Percentiles rank a stretch among this genome's conserved stretches.
Evolutionary conservation across 2,888 invertebrate genomes (phyloP).

Genomic region (Sabatieria punctata): DNA sequence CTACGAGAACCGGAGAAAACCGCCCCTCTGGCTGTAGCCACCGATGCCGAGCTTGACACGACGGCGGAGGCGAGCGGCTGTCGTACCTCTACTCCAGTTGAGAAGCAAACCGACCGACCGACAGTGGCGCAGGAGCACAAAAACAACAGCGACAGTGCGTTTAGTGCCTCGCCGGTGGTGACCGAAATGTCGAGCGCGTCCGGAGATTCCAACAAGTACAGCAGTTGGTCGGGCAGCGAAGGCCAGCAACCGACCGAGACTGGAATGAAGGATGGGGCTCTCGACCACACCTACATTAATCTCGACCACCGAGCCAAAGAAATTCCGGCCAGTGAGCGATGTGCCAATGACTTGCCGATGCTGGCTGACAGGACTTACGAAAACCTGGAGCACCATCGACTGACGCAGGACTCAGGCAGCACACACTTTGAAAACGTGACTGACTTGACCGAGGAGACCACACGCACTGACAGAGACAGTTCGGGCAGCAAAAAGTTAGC

Average conservation of each 20-base stretch:
- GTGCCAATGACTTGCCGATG: no score
- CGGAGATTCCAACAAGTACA: constrained; percentile 2
- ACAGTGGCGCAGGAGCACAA: neutral
- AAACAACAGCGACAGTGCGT: constrained; percentile 10
- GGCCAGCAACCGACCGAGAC: neutral
- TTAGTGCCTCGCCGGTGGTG: constrained; percentile 16
- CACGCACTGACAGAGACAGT: no score
- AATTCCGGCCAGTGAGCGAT: no score
- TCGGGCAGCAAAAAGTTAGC: no score
- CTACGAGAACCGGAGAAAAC: no score
- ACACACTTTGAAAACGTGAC: constrained; percentile 6
- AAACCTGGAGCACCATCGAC: neutral
- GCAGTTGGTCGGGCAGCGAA: constrained; percentile 11
- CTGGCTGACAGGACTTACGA: constrained; percentile 3
- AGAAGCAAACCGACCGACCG: neutral
- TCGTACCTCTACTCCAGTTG: no score
- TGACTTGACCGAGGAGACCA: no score
- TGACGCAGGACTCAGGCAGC: no score
- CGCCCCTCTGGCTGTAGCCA: constrained; percentile 1
- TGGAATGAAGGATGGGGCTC: neutral
- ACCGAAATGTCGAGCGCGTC: constrained; percentile 2
- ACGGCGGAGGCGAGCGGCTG: no score
- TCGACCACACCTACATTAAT: constrained; percentile 9
- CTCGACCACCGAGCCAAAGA: neutral
- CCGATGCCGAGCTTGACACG: neutral